Conservation (phyloP, 1,140 invertebrate genomes). For the Sitobion miscanthi region DNA sequence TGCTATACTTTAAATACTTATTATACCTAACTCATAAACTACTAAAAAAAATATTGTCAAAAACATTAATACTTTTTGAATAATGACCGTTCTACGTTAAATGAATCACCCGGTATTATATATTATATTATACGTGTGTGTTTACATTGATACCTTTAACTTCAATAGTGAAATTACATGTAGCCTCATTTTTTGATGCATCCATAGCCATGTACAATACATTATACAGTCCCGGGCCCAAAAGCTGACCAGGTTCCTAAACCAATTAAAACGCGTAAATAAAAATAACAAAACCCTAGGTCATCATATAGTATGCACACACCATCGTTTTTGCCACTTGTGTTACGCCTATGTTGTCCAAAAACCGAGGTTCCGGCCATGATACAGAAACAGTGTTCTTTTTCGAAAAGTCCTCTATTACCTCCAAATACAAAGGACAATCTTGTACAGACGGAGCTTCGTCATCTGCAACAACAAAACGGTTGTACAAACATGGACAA, state of each 20-base stretch:
- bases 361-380: slow-evolving; percentile 30
- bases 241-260: slow-evolving; percentile 22
- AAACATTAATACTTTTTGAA: too few relatives aligned
- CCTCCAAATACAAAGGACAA: slow-evolving; percentile 26
- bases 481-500: neutral
- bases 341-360: neutral
- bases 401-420: neutral
- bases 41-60: too few relatives aligned
- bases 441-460: neutral
- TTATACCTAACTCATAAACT: too few relatives aligned
- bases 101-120: too few relatives aligned
- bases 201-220: slow-evolving; percentile 6
- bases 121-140: neutral
- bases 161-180: slow-evolving; percentile 34
- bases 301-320: neutral
- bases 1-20: too few relatives aligned
- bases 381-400: neutral
- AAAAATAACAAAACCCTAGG: neutral
- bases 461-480: neutral
- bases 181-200: slow-evolving; percentile 1
- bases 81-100: too few relatives aligned
- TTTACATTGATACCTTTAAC: neutral
- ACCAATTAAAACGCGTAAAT: neutral
- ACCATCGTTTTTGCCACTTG: slow-evolving; percentile 27
- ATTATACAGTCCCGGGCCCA: slow-evolving; percentile 15